Conservation (phyloP, 2,888 invertebrate species). For the Acanthococcus lagerstroemiae region DNA sequence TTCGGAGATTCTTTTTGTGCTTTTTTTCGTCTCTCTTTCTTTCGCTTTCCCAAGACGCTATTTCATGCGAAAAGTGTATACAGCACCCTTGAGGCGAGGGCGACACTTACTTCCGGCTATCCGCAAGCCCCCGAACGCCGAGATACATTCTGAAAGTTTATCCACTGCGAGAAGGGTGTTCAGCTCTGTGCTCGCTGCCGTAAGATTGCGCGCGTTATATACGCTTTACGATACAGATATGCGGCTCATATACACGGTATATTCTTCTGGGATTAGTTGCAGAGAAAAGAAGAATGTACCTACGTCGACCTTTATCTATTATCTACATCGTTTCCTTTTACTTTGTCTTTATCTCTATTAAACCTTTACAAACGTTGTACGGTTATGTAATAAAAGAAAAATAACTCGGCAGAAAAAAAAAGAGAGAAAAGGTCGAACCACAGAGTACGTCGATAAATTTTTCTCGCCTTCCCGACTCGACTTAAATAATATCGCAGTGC, state of each 20-base stretch:
- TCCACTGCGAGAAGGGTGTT: neutral
- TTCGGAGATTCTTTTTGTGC: constrained; percentile 12
- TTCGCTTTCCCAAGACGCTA: constrained; percentile 30
- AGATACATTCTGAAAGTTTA: constrained; percentile 25
- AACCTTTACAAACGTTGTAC: constrained; percentile 20
- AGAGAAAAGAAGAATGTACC: constrained; percentile 18
- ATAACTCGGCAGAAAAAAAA: constrained; percentile 4
- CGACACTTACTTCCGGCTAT: constrained; percentile 29
- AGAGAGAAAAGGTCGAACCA: neutral
- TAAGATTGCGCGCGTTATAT: constrained; percentile 11
- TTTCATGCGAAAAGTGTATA: constrained; percentile 30
- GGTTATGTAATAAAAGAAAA: constrained; percentile 21
- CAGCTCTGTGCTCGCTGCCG: neutral
- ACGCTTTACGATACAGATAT: constrained; percentile 20
- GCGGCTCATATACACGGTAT: constrained; percentile 4
- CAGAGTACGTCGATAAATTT: constrained; percentile 16
- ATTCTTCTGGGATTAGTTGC: neutral
- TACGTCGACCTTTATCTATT: constrained; percentile 29
- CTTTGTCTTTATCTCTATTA: constrained; percentile 25
- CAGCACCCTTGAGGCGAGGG: constrained; percentile 31
- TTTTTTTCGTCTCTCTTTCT: neutral
- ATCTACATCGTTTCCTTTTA: constrained; percentile 25
- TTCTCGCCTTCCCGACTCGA: constrained; percentile 8
- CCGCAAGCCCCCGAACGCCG: constrained; percentile 24
- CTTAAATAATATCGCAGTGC: too few species aligned